These are phyloP conservation scores for Himalopsyche japonica DNA, from an alignment of 2,888 invertebrate species.

Conservation along the genomic window DNA sequence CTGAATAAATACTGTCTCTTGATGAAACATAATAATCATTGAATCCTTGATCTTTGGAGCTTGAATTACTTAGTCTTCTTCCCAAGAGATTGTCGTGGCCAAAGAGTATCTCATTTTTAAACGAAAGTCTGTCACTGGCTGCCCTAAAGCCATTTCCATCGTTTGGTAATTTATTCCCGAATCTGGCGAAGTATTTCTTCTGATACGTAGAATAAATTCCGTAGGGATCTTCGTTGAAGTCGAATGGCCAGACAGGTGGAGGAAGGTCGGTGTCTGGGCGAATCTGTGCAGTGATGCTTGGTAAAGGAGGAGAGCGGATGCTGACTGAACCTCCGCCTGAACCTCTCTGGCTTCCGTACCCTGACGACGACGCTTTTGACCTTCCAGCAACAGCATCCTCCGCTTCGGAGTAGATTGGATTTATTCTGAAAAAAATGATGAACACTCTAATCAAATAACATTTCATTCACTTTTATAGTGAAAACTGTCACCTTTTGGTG, in stretches of 20 bases:
- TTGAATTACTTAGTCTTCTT: not conserved
- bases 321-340: slow-evolving; percentile 37
- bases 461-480: too few species aligned
- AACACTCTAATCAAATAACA: not conserved
- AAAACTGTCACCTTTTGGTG: too few species aligned
- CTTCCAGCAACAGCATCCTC: slow-evolving; percentile 38
- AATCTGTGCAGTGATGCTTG: not conserved
- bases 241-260: slow-evolving; percentile 24
- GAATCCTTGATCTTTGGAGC: not conserved
- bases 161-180: slow-evolving; percentile 3
- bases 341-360: slow-evolving; percentile 39
- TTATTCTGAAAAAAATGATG: slow-evolving; percentile 26
- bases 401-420: slow-evolving; percentile 38
- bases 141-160: slow-evolving; percentile 14
- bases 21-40: not conserved
- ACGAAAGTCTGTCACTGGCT: slow-evolving; percentile 18
- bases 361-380: slow-evolving; percentile 39
- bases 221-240: slow-evolving; percentile 33
- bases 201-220: slow-evolving; percentile 33
- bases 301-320: slow-evolving; percentile 25
- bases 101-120: not conserved
- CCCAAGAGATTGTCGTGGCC: not conserved
- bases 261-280: slow-evolving; percentile 22
- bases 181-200: not conserved
- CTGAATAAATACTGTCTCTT: not conserved